phyloP scores from a whole-genome alignment of 53 echinoderm and acorn worm genomes.

The Mesocentrotus franciscanus region DNA sequence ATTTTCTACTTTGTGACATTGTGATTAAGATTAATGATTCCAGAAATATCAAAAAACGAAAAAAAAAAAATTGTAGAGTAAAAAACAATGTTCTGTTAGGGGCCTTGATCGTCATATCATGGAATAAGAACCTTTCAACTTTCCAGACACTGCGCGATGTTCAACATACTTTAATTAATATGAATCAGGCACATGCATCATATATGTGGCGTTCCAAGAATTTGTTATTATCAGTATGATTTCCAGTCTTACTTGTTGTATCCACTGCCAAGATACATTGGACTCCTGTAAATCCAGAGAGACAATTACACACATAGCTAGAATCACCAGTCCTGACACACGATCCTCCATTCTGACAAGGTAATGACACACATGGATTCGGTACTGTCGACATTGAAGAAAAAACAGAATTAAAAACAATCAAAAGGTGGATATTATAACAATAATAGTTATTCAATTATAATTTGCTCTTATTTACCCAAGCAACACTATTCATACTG shows the following conservation, averaged over 20 bases:
- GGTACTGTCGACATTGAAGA: conserved; percentile 28
- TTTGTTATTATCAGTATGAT: not conserved
- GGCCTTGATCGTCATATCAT: too few species aligned
- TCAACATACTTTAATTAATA: not conserved
- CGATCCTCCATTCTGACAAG: conserved; percentile 72
- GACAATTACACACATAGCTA: conserved; percentile 66
- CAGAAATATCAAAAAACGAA: too few species aligned
- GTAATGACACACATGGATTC: conserved; percentile 67
- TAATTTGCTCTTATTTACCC: too few species aligned
- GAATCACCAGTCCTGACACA: conserved; percentile 51
- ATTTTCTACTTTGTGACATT: too few species aligned
- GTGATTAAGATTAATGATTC: too few species aligned
- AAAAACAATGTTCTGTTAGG: too few species aligned
- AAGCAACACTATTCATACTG: too few species aligned
- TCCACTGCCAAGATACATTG: not conserved
- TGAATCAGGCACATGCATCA: not conserved
- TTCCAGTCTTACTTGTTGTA: conserved; percentile 33
- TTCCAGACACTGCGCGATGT: too few species aligned
- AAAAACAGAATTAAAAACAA: not conserved
- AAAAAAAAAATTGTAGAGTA: too few species aligned
- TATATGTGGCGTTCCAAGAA: not conserved
- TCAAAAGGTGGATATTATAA: too few species aligned
- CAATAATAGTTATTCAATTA: too few species aligned
- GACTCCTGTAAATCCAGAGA: conserved; percentile 58
- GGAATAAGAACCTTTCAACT: too few species aligned